These are phyloP conservation scores for Rhaphigaster nebulosa DNA, from an alignment of 2,888 invertebrate genomes.

Conservation along the genomic window DNA sequence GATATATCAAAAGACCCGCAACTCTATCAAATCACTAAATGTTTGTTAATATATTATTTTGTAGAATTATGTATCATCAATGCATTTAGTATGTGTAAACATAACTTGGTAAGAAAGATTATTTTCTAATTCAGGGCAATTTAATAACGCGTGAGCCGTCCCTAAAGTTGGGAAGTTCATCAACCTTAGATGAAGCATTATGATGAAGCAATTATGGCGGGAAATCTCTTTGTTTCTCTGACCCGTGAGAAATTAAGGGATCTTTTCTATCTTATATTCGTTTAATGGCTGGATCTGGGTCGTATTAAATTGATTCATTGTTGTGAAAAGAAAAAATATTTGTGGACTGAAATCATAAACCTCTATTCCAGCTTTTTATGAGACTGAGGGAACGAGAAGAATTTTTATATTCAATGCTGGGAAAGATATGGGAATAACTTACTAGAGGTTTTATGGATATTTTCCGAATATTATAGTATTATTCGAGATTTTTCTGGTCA, in stretches of 20 bases:
- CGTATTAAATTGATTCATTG: neutral
- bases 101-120: neutral
- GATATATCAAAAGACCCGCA: too few species aligned
- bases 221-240: neutral
- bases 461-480: too few species aligned
- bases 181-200: neutral
- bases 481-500: too few species aligned
- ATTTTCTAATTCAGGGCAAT: neutral
- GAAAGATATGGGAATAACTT: too few species aligned
- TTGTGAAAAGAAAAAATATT: neutral
- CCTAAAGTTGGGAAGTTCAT: neutral
- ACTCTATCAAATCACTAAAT: too few species aligned
- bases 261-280: neutral
- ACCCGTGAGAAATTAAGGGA: neutral
- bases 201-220: neutral
- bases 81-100: neutral
- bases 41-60: too few species aligned
- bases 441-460: too few species aligned
- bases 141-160: neutral
- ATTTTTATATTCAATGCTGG: neutral
- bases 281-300: neutral
- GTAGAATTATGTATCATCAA: too few species aligned
- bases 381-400: neutral
- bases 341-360: neutral
- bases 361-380: neutral